These are phyloP conservation scores for Ectemnius lituratus DNA, from an alignment of 2,888 invertebrate genomes.

Conservation along the genomic window DNA sequence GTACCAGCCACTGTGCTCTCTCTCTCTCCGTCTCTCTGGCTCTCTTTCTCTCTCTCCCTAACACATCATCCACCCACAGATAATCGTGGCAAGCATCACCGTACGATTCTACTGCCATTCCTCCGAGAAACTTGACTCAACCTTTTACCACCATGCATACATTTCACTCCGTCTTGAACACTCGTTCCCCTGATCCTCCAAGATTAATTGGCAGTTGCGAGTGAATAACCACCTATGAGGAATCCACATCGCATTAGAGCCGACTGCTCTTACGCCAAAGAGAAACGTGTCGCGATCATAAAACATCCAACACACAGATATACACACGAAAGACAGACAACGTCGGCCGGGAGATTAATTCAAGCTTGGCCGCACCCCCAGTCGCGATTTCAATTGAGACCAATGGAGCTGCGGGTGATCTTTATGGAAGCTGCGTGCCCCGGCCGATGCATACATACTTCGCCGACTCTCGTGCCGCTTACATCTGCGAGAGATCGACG, in stretches of 20 bases:
- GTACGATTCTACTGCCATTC: conserved; percentile 32
- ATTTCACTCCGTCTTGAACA: not conserved
- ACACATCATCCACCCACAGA: conserved; percentile 31
- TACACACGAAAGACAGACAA: conserved; percentile 46
- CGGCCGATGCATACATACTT: conserved; percentile 28
- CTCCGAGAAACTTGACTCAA: not conserved
- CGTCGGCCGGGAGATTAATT: conserved; percentile 44
- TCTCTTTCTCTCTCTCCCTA: conserved; percentile 30
- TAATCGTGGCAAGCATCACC: conserved; percentile 53
- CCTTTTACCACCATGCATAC: not conserved
- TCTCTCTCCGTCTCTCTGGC: too few species aligned
- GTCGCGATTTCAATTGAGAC: conserved; percentile 43
- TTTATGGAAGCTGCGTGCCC: conserved; percentile 28
- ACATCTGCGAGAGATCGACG: conserved; percentile 1
- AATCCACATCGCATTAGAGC: too few species aligned
- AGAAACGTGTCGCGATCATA: conserved; percentile 40
- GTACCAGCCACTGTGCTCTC: conserved; percentile 60
- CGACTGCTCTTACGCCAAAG: too few species aligned
- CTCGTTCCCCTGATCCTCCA: too few species aligned
- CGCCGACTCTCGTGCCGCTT: not conserved
- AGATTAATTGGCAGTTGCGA: too few species aligned
- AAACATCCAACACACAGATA: conserved; percentile 11
- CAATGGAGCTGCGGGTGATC: conserved; percentile 41
- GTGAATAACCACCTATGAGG: too few species aligned
- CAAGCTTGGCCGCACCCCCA: conserved; percentile 47